Percentiles rank a stretch among this genome's conserved stretches.
These are phyloP conservation scores for Adelognathus sp. DNA, from an alignment of 2,888 invertebrate genomes.

Conservation along the genomic window DNA sequence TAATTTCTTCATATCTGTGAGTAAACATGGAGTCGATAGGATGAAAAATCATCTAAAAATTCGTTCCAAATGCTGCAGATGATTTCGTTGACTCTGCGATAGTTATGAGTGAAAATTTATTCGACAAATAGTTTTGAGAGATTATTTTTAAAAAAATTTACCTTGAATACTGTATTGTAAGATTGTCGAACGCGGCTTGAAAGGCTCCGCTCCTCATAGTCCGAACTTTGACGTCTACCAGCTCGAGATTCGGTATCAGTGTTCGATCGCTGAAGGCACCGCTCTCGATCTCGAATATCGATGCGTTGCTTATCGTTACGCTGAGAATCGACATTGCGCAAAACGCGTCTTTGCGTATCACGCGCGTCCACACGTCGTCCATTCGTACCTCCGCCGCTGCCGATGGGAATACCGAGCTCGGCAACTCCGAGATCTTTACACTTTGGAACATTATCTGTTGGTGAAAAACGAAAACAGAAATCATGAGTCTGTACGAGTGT, in stretches of 20 bases:
- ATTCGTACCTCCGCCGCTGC: conserved; percentile 85
- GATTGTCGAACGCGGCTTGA: conserved; percentile 85
- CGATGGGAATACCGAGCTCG: conserved; percentile 85
- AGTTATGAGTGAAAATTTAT: too few relatives aligned
- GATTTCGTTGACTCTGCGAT: too few relatives aligned
- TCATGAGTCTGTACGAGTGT: neutral
- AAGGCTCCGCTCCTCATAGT: conserved; percentile 84
- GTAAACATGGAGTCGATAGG: too few relatives aligned
- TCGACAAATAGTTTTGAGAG: too few relatives aligned
- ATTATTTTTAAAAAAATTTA: too few relatives aligned
- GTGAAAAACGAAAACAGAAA: neutral
- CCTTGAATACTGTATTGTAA: conserved; percentile 86
- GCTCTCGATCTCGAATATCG: conserved; percentile 84
- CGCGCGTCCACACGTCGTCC: conserved; percentile 83
- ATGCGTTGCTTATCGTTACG: conserved; percentile 85
- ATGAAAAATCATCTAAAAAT: too few relatives aligned
- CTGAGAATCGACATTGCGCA: conserved; percentile 85
- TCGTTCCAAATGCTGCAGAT: too few relatives aligned
- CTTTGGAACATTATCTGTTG: conserved; percentile 86
- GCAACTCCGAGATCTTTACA: conserved; percentile 84
- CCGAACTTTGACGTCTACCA: conserved; percentile 84
- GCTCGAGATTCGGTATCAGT: conserved; percentile 84
- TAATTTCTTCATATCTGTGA: too few relatives aligned
- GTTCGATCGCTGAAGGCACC: conserved; percentile 86
- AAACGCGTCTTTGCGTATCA: conserved; percentile 86